These are phyloP conservation scores for Hemithea aestivaria DNA, from an alignment of 2,888 invertebrate genomes.

Conservation along the genomic window DNA sequence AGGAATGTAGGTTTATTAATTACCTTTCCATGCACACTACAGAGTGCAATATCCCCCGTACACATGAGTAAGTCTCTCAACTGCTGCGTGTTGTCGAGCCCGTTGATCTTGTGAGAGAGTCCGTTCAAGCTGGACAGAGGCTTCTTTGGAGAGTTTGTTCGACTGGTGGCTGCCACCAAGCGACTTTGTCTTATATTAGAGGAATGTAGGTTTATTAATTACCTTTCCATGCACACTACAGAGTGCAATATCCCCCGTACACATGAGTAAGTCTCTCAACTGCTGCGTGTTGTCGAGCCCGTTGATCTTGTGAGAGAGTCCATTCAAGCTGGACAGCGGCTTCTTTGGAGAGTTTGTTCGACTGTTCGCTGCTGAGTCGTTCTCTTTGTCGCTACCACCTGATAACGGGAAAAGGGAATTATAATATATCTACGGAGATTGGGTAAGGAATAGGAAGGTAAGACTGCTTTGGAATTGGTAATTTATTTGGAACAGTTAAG, in stretches of 20 bases:
- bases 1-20: too few relatives aligned
- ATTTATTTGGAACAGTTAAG: too few relatives aligned
- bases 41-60: too few relatives aligned
- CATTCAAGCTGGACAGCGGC: slow-evolving; percentile 54
- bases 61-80: too few relatives aligned
- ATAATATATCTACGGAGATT: too few relatives aligned
- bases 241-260: slow-evolving; percentile 82
- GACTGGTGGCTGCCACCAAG: not conserved
- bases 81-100: too few relatives aligned
- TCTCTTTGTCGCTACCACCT: slow-evolving; percentile 85
- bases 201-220: not conserved
- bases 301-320: slow-evolving; percentile 48
- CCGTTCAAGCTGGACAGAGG: too few relatives aligned
- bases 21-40: too few relatives aligned
- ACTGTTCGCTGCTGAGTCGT: slow-evolving; percentile 70
- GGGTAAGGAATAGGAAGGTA: too few relatives aligned
- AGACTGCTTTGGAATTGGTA: too few relatives aligned
- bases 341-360: slow-evolving; percentile 66
- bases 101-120: too few relatives aligned
- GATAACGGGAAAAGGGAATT: slow-evolving; percentile 20
- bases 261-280: slow-evolving; percentile 80
- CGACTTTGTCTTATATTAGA: not conserved
- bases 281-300: slow-evolving; percentile 52
- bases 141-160: too few relatives aligned
- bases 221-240: slow-evolving; percentile 87